Conservation (phyloP, 2,888 invertebrate species). For the Dolichomitus sp. region DNA sequence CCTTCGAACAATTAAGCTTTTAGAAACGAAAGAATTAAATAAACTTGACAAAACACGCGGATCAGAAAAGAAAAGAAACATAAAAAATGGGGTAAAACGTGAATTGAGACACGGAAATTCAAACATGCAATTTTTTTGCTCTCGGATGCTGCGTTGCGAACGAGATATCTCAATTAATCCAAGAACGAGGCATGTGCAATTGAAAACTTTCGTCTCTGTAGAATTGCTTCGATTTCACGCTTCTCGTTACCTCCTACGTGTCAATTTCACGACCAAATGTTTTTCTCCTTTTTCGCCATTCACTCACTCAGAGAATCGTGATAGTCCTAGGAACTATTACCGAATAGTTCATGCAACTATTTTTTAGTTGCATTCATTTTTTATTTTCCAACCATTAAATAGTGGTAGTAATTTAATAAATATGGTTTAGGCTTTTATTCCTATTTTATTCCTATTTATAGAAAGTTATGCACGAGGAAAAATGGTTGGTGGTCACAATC, state of each 20-base stretch:
- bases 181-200: background rate
- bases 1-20: slow-evolving; percentile 17
- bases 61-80: background rate
- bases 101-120: slow-evolving; percentile 4
- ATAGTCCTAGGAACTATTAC: no score
- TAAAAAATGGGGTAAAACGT: background rate
- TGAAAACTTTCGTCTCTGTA: slow-evolving; percentile 1
- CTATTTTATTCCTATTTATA: no score
- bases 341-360: no score
- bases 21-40: slow-evolving; percentile 1
- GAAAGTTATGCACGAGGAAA: no score
- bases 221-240: slow-evolving; percentile 28
- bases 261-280: slow-evolving; percentile 42
- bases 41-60: background rate
- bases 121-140: background rate
- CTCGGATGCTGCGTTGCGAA: background rate
- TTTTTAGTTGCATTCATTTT: no score
- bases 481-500: no score
- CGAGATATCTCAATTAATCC: slow-evolving; percentile 53
- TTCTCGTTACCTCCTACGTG: slow-evolving; percentile 34
- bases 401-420: no score
- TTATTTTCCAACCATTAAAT: no score
- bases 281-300: background rate
- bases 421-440: no score
- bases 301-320: background rate